Evolutionary conservation across 2,888 invertebrate species (phyloP), one percentile per base, ranked within the genome.

Genomic region (Agriopis leucophaearia): DNA sequence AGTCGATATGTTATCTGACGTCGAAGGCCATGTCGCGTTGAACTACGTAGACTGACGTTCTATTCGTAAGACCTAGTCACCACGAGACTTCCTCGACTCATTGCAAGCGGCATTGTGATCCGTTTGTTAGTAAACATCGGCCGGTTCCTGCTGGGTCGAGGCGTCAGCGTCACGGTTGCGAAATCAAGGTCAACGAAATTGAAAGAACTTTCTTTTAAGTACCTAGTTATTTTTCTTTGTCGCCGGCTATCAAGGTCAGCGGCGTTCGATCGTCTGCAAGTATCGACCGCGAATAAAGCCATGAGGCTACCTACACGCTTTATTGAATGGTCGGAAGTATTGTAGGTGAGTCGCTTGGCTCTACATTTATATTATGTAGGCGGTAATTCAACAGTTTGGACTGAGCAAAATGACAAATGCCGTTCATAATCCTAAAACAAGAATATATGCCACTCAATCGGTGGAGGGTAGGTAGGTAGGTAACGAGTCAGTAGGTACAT

Each of bases 141-240:
- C 77, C 74, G 66, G 70, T 71, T 76, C 74, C 74, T 74, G 75
- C 74, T 73, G 75, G 72, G 78, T 76, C 75, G 79, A 76, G 72
- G 77, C 80, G 82, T 84, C 79, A 85, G 76, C 80, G 82, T 86
- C 80, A 86, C 84, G 84, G 81, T 82, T 81, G 81, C 83, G 74
- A 83, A 83, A 88, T 85, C 83, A 81, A 82, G 89, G 88, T 84
- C 85, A 88, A 86, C 77, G 88, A 89, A 89, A 89, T 86, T 84
- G 88, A 89, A 88, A 88, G 77, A 83, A 86, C 87, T 87, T 86
- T 88, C 87, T 84, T 86, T 83, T 75, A 79, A 78, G 79, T 78
- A n/a, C n/a, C n/a, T n/a, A 66, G 74, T 79, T 74, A 58, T 75
- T 81, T 81, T 78, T 78, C 75, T 79, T 79, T 74, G 72, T 77